Conservation (phyloP, 2,888 invertebrate genomes). For the Patella ulyssiponensis region DNA sequence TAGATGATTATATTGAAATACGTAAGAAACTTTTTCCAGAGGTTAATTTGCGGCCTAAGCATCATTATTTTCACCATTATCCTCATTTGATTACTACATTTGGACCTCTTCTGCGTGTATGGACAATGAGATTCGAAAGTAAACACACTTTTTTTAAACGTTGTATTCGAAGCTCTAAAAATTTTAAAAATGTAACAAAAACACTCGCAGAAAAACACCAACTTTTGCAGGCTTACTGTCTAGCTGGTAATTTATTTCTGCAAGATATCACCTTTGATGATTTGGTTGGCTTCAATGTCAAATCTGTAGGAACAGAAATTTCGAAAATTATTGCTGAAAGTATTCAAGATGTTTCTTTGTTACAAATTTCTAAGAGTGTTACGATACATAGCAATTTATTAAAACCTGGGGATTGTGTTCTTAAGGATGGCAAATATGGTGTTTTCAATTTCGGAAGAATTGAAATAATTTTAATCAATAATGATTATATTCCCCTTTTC, state of each 20-base stretch:
- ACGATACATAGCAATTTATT: neutral
- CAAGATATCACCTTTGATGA: neutral
- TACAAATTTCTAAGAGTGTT: neutral
- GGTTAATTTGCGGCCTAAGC: neutral
- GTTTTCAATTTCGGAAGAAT: neutral
- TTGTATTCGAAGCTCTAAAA: neutral
- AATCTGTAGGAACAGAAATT: neutral
- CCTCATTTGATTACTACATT: neutral
- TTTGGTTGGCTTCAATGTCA: neutral
- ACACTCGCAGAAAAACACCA: slow-evolving; percentile 5
- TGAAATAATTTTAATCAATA: neutral
- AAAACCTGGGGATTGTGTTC: neutral
- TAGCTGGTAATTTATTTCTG: neutral
- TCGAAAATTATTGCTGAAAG: neutral
- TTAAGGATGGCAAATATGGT: neutral
- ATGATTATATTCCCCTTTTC: neutral
- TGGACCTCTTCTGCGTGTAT: neutral
- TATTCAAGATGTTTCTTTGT: neutral
- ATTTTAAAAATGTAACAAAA: neutral
- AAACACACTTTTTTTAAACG: neutral
- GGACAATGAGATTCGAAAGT: neutral
- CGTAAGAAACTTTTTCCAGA: neutral
- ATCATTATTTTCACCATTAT: neutral
- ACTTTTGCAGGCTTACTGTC: neutral
- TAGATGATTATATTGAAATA: slow-evolving; percentile 2